Conservation (phyloP, 1,140 invertebrate genomes). For the Scaptomyza montana region DNA sequence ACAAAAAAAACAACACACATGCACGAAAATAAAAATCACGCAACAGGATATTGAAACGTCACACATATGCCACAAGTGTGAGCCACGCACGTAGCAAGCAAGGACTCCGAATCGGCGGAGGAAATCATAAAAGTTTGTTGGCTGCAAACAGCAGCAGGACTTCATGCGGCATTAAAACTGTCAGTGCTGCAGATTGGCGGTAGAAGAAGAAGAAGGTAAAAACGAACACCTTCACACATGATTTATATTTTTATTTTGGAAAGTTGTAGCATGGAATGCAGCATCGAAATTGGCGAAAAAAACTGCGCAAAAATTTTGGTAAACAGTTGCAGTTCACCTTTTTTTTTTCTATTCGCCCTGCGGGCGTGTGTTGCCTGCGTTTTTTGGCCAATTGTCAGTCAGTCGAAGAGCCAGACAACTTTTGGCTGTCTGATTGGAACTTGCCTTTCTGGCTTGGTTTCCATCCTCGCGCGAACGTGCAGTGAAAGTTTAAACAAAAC, state of each 20-base stretch:
- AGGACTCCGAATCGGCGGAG: constrained; percentile 13
- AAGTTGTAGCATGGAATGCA: too few species aligned
- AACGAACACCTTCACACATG: constrained; percentile 76
- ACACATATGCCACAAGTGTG: constrained; percentile 81
- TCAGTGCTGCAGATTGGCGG: constrained; percentile 71
- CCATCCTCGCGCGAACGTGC: constrained; percentile 53
- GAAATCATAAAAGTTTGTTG: constrained; percentile 62
- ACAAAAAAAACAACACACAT: constrained; percentile 59
- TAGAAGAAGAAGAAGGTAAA: constrained; percentile 29
- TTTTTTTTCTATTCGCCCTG: constrained; percentile 7
- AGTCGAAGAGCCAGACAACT: constrained; percentile 32
- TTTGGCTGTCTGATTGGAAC: constrained; percentile 70
- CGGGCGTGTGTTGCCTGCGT: constrained; percentile 19
- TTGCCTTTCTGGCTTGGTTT: not conserved
- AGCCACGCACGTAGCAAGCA: constrained; percentile 46
- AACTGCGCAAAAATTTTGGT: constrained; percentile 70
- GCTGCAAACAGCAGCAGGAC: constrained; percentile 40
- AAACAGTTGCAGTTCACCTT: constrained; percentile 70
- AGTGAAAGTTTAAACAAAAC: constrained; percentile 78
- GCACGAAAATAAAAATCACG: constrained; percentile 76
- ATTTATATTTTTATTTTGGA: constrained; percentile 55
- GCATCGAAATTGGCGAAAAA: constrained; percentile 64
- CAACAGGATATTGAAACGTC: constrained; percentile 82
- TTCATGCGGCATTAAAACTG: constrained; percentile 82
- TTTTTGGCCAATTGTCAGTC: constrained; percentile 67